Evolutionary conservation across 2,888 invertebrate genomes (phyloP).

Genomic region (Iselma pallidipennis): DNA sequence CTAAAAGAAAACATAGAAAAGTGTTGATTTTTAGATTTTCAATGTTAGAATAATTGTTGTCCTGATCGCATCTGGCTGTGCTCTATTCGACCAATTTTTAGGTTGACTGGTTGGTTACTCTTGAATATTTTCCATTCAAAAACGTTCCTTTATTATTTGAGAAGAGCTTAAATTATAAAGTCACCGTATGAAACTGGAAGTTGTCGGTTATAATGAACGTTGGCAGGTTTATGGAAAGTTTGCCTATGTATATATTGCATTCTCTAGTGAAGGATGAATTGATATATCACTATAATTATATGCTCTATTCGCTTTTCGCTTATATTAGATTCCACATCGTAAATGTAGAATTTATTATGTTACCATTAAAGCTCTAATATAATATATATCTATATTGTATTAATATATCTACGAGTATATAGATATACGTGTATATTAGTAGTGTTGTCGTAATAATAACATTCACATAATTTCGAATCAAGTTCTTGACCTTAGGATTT

Average conservation of each 20-base stretch:
- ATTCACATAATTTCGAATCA: slow-evolving; percentile 4
- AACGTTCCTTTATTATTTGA: not conserved
- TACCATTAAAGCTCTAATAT: slow-evolving; percentile 5
- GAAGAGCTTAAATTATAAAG: slow-evolving; percentile 18
- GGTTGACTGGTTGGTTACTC: not conserved
- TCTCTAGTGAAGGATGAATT: slow-evolving; percentile 19
- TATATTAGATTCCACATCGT: slow-evolving; percentile 17
- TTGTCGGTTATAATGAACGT: slow-evolving; percentile 9
- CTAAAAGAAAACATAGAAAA: not conserved
- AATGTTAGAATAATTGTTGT: not conserved
- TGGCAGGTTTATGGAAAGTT: slow-evolving; percentile 19
- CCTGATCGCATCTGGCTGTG: not conserved
- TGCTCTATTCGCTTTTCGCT: slow-evolving; percentile 18
- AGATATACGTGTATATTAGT: no score
- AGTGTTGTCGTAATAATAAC: no score
- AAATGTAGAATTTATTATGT: slow-evolving; percentile 19
- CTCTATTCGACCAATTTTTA: not conserved
- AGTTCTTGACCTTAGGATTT: slow-evolving; percentile 13
- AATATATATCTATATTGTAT: no score
- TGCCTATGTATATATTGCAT: slow-evolving; percentile 15
- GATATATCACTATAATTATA: slow-evolving; percentile 23
- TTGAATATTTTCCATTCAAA: not conserved
- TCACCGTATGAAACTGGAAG: slow-evolving; percentile 10
- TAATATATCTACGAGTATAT: no score
- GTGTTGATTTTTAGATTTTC: not conserved